These are phyloP conservation scores for Egretta garzetta DNA, from an alignment of 2,113 vertebrate species.

Conservation along the genomic window DNA sequence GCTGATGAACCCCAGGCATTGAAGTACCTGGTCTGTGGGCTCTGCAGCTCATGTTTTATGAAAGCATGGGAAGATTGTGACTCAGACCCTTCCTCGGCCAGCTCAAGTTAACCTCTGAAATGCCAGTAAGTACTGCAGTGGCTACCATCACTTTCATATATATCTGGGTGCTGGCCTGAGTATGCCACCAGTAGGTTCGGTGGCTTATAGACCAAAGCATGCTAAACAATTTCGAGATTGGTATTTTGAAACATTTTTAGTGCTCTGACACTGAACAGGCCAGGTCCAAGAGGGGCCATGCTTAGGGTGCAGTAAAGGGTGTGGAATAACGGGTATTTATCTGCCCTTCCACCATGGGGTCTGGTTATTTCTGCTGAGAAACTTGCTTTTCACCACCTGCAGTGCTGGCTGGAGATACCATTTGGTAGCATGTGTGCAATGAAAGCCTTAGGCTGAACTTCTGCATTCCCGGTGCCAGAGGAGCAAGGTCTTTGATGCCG, in stretches of 20 bases:
- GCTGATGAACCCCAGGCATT: neutral
- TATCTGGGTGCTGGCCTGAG: neutral
- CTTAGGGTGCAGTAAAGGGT: neutral
- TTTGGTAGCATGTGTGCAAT: neutral
- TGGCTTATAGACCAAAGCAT: neutral
- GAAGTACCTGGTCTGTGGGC: neutral
- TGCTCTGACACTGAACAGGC: neutral
- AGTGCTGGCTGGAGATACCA: neutral
- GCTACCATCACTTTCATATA: neutral
- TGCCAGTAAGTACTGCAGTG: neutral
- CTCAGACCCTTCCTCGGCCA: neutral
- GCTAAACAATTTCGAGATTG: neutral
- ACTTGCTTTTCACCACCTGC: neutral
- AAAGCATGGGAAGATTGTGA: neutral
- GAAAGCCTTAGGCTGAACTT: neutral
- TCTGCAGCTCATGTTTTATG: neutral
- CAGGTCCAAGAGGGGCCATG: neutral
- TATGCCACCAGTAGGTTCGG: neutral
- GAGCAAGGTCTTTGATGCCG: neutral
- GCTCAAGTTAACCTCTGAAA: neutral
- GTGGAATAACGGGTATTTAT: neutral
- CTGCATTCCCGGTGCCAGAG: neutral
- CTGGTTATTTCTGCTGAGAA: neutral
- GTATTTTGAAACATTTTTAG: neutral
- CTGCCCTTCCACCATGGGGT: neutral